These are phyloP conservation scores for Pachliopta kotzebuea DNA, from an alignment of 2,888 invertebrate species.

Conservation along the genomic window DNA sequence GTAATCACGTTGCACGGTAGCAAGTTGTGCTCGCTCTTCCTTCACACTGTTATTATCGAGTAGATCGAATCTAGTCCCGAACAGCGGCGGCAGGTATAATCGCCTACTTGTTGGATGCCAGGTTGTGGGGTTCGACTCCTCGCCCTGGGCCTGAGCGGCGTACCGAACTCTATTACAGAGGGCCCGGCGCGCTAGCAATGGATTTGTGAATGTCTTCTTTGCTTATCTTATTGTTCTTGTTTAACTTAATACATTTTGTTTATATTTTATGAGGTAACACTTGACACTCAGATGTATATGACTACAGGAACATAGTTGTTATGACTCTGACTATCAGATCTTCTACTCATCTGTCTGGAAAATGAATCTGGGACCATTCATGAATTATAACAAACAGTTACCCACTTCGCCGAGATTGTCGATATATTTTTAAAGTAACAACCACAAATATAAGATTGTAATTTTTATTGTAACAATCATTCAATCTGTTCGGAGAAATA, in stretches of 20 bases:
- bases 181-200: slow-evolving; percentile 1
- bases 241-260: background rate
- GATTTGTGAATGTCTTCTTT: slow-evolving; percentile 10
- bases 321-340: no score
- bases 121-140: background rate
- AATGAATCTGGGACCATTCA: background rate
- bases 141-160: background rate
- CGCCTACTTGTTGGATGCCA: slow-evolving; percentile 26
- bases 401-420: no score
- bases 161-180: slow-evolving; percentile 11
- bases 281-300: no score
- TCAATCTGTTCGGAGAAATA: background rate
- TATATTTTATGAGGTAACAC: no score
- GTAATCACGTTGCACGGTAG: slow-evolving; percentile 4
- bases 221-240: background rate
- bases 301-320: no score
- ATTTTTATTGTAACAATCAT: background rate
- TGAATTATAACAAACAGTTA: no score
- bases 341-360: background rate
- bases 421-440: no score
- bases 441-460: no score
- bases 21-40: background rate
- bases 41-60: slow-evolving; percentile 12
- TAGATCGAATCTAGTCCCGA: slow-evolving; percentile 14
- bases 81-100: slow-evolving; percentile 10